Percentiles rank a stretch among this genome's conserved stretches.
Evolutionary conservation across 1,140 invertebrate species (phyloP).

Genomic region (Vanessa atalanta): DNA sequence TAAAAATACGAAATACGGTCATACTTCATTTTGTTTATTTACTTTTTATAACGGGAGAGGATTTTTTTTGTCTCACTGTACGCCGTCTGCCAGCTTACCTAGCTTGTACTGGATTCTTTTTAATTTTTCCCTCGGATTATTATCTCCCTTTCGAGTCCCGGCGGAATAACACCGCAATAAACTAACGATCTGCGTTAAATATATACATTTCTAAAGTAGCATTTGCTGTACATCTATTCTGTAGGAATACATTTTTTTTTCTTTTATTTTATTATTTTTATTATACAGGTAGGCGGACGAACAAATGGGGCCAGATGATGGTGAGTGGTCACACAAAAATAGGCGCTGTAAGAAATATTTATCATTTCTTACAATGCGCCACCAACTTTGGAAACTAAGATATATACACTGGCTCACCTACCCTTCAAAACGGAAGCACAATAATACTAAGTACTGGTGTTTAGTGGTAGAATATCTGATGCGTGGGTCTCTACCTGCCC

Average conservation of each 20-base stretch:
- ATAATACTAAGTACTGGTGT: too few species aligned
- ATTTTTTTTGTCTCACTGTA: constrained; percentile 6
- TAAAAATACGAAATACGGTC: constrained; percentile 14
- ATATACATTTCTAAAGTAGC: constrained; percentile 17
- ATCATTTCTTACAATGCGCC: too few species aligned
- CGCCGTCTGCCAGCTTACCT: constrained; percentile 18
- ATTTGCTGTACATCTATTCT: neutral
- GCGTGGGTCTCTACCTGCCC: too few species aligned
- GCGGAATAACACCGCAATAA: constrained; percentile 45
- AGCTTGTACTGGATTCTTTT: constrained; percentile 10
- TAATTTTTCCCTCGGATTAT: constrained; percentile 36
- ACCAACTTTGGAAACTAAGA: too few species aligned
- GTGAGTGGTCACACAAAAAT: too few species aligned
- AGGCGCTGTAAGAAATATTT: too few species aligned
- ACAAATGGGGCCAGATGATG: too few species aligned
- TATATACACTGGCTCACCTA: too few species aligned
- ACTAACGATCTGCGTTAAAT: constrained; percentile 39
- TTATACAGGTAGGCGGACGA: too few species aligned
- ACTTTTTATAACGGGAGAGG: constrained; percentile 16
- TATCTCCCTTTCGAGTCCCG: constrained; percentile 24
- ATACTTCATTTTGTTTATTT: constrained; percentile 29
- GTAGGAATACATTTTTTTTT: neutral
- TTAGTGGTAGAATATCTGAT: too few species aligned
- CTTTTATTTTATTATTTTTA: too few species aligned
- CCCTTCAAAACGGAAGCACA: too few species aligned